Base-by-base conservation (phyloP, 1,140 invertebrate genomes). In the Caenorhabditis briggsae region DNA sequence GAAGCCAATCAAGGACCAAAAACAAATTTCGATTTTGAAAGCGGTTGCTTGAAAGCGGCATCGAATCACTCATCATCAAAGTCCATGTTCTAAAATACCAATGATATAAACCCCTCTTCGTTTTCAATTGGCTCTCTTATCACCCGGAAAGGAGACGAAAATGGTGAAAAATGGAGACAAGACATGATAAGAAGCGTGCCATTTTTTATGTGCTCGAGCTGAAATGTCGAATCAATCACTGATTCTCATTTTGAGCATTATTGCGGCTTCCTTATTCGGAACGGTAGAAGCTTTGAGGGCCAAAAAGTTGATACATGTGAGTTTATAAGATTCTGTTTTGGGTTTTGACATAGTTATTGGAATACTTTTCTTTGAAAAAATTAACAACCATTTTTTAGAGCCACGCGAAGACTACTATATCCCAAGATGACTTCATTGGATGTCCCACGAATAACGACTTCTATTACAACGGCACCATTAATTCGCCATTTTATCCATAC, bases 401-500 rank as follows among this genome's bases (percentile, higher is more conserved):
- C 18, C 70, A 78, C 41, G 70, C 2, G 18, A 78, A 78, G 11
- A 41, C 18, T 7, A 50, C 53, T 6, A 1, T n/a, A 0, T 78
- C 70, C 9, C 48, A 78, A 12, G 70, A 78, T n/a, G 83, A 87
- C 56, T 87, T 85, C 56, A 65, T 87, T 43, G 87, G 87, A 25
- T 88, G 87, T 65, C 87, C 87, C 9, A 25, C 16, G 6, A 82
- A 88, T 25, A 88, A 88, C 46, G 87, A 87, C 16, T 88, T 88
- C 82, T 88, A 87, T 56, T 88, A 88, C 50, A 86, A 87, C 41
- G 87, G 87, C 7, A 86, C 61, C 23, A 82, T 88, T 20, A 86
- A 70, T 59, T 88, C 87, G 6, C 87, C 87, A 23, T 64, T 88
- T 14, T 88, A 78, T 25, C 87, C 87, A 33, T 55, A 55, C 20